Base-by-base conservation (phyloP, 2,113 vertebrate genomes). In the Salvelinus sp. region DNA sequence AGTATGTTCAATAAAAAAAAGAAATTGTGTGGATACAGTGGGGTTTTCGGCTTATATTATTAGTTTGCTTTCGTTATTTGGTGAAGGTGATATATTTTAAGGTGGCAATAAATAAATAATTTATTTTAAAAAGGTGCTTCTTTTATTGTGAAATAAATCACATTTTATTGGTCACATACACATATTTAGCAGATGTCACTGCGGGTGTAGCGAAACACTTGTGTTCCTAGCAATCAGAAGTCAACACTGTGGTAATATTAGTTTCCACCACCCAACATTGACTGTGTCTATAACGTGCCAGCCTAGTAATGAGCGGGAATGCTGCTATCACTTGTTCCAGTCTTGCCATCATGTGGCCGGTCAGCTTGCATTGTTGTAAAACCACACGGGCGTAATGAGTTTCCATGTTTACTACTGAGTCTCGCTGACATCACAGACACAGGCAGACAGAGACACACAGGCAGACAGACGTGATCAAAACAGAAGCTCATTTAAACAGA, bases 341-440 rank as follows among this genome's bases (percentile, higher is more conserved):
- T 70, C 6, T 0, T 74, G 85, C 47, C 73, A 76, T 81, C 76
- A 81, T 70, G 12, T 3, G 9, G 28, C 74, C 73, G 80, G 73
- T 16, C 7, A 9, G 28, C 74, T 75, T 57, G 82, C 79, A 80
- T 81, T 79, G 73, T 75, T 80, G 73, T 74, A 70, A 54, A 78
- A 74, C 50, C 72, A 50, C 64, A 83, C 1, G 12, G 28, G 20
- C 64, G 65, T 82, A 79, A 87, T 83, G 78, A 87, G 71, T 88
- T 87, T 80, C 82, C 82, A 85, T 75, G 71, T 57, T 78, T 79
- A 83, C 86, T 76, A 72, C 27, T n/a, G 63, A 71, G 38, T 44
- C 38, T 44, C 38, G 38, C 38, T 44, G 76, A 87, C 81, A 87
- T 77, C 70, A 65, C 72, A 44, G 47, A 70, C 22, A 63, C 10